phyloP scores from a whole-genome alignment of 2,113 vertebrate species.

The Brevimyrus niger region DNA sequence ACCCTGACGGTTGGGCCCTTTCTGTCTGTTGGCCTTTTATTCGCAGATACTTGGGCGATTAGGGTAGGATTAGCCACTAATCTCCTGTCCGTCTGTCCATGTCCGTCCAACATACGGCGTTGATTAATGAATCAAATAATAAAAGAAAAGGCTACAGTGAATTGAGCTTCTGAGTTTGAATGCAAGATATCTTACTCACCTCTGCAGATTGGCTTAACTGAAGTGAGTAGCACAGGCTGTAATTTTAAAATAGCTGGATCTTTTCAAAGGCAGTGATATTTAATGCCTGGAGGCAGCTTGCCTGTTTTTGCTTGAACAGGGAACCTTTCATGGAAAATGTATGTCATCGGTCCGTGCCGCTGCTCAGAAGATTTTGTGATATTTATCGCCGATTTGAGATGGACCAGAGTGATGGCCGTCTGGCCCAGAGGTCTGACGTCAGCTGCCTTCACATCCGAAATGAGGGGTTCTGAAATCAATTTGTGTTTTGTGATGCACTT shows the following conservation, averaged over 20 bases:
- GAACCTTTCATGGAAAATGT: background rate
- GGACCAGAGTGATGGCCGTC: background rate
- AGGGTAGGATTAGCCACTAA: conserved; percentile 1
- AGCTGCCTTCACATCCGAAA: background rate
- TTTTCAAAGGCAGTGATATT: background rate
- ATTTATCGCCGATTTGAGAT: background rate
- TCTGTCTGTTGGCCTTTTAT: background rate
- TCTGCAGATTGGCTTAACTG: background rate
- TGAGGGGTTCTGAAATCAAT: background rate
- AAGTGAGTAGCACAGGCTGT: background rate
- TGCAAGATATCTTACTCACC: background rate
- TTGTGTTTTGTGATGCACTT: background rate
- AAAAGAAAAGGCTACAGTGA: background rate
- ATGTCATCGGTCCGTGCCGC: background rate
- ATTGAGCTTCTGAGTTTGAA: background rate
- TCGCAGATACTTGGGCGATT: background rate
- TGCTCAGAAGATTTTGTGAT: background rate
- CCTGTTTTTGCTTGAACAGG: background rate
- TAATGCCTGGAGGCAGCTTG: background rate
- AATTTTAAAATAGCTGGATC: background rate
- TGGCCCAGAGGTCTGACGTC: background rate
- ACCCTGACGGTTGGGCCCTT: background rate
- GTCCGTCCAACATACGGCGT: conserved; percentile 25
- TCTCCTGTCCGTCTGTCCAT: conserved; percentile 27
- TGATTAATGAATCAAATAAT: background rate